Evolutionary conservation across 2,888 invertebrate genomes (phyloP).

Genomic region (Rotaria sp.): DNA sequence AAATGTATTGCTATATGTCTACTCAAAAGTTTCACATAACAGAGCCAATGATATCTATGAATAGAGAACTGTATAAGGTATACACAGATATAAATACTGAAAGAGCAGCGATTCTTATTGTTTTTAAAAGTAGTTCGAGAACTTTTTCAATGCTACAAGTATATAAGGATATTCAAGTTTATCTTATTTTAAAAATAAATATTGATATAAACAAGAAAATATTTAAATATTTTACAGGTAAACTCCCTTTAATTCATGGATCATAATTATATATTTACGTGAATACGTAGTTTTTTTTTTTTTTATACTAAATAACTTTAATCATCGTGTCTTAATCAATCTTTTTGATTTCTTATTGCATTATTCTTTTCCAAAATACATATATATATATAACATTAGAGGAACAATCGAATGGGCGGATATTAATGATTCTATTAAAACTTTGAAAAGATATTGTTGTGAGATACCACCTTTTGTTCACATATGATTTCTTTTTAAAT

Average conservation of each 20-base stretch:
- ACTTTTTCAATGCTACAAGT: no score
- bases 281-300: background rate
- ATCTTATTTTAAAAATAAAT: background rate
- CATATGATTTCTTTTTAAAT: background rate
- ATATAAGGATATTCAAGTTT: background rate
- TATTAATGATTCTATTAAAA: conserved; percentile 10
- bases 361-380: background rate
- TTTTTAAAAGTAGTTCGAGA: no score
- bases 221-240: no score
- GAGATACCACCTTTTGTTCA: background rate
- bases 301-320: background rate
- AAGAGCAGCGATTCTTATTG: no score
- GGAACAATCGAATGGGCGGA: background rate
- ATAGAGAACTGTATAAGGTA: no score
- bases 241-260: no score
- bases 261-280: no score
- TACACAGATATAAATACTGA: no score
- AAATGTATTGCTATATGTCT: no score
- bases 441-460: background rate
- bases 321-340: background rate
- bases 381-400: background rate
- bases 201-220: background rate
- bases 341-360: background rate
- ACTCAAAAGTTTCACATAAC: no score
- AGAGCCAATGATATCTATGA: no score